A percentile compares a stretch with the other conserved stretches of the same genome.
Conservation (phyloP, 92 coral and sea anemone genomes). For the Porites rus region DNA sequence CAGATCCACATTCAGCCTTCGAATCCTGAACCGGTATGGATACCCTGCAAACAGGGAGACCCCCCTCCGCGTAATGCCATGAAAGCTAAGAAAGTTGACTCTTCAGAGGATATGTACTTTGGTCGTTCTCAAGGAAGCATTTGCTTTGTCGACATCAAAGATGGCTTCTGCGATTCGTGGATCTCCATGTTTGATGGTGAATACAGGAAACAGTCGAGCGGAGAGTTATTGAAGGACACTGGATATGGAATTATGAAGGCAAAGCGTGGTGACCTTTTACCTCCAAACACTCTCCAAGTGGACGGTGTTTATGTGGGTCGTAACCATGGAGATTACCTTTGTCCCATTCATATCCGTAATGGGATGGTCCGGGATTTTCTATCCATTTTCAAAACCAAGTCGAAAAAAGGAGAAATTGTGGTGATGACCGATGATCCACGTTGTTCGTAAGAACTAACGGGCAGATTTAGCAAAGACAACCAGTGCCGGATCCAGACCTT, state of each 20-base stretch:
- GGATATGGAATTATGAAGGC: slow-evolving; percentile 21
- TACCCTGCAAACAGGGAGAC: background rate
- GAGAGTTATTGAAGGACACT: slow-evolving; percentile 24
- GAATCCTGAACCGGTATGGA: slow-evolving; percentile 28
- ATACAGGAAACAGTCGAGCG: background rate
- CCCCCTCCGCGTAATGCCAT: slow-evolving; percentile 7
- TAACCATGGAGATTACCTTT: slow-evolving; percentile 5
- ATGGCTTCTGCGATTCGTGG: slow-evolving; percentile 17
- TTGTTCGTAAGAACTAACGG: background rate
- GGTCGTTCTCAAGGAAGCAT: slow-evolving; percentile 25
- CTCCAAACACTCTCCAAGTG: slow-evolving; percentile 17
- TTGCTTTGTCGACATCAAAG: slow-evolving; percentile 13
- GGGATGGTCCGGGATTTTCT: slow-evolving; percentile 23
- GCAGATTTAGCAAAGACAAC: too few relatives aligned
- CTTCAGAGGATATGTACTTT: slow-evolving; percentile 4
- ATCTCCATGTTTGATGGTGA: slow-evolving; percentile 19
- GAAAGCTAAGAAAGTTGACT: slow-evolving; percentile 8
- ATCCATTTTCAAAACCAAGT: background rate
- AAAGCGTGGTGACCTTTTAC: slow-evolving; percentile 22
- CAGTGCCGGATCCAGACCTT: too few relatives aligned
- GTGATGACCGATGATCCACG: slow-evolving; percentile 4
- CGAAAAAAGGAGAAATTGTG: background rate
- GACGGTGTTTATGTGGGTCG: slow-evolving; percentile 16
- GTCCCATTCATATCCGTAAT: background rate
- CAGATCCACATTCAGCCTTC: slow-evolving; percentile 11